Conservation (phyloP, 1,140 invertebrate genomes). For the Thalassaphorura encarpata region DNA sequence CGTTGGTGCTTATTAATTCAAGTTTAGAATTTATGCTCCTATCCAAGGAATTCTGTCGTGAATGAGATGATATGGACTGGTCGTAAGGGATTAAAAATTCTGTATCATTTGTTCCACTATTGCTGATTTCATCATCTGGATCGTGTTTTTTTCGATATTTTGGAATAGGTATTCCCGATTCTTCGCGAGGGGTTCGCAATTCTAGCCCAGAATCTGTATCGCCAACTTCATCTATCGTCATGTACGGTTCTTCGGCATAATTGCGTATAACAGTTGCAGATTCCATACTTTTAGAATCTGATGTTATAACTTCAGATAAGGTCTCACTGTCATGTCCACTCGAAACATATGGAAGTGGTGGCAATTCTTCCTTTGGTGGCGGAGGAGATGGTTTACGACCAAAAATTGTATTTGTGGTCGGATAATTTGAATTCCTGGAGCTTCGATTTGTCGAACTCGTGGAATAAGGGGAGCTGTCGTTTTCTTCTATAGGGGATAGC, state of each 20-base stretch:
- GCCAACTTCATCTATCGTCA: constrained; percentile 29
- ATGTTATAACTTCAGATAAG: neutral
- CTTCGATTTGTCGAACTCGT: constrained; percentile 25
- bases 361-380: constrained; percentile 23
- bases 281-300: neutral
- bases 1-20: neutral
- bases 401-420: constrained; percentile 27
- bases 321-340: neutral
- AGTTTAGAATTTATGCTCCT: too few relatives aligned
- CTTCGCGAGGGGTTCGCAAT: neutral
- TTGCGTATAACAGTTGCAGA: neutral
- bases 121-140: neutral
- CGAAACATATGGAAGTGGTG: constrained; percentile 17
- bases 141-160: neutral
- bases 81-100: neutral
- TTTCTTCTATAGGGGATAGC: constrained; percentile 23
- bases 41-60: neutral
- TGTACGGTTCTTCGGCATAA: constrained; percentile 25
- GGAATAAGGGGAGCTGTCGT: constrained; percentile 28
- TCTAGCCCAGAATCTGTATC: constrained; percentile 16
- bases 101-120: neutral
- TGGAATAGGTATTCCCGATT: too few relatives aligned
- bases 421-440: constrained; percentile 16
- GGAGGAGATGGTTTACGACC: constrained; percentile 23
- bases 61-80: neutral